phyloP scores from a whole-genome alignment of 37 sponge, comb jelly and placozoan species.

The Oscarella lobularis region DNA sequence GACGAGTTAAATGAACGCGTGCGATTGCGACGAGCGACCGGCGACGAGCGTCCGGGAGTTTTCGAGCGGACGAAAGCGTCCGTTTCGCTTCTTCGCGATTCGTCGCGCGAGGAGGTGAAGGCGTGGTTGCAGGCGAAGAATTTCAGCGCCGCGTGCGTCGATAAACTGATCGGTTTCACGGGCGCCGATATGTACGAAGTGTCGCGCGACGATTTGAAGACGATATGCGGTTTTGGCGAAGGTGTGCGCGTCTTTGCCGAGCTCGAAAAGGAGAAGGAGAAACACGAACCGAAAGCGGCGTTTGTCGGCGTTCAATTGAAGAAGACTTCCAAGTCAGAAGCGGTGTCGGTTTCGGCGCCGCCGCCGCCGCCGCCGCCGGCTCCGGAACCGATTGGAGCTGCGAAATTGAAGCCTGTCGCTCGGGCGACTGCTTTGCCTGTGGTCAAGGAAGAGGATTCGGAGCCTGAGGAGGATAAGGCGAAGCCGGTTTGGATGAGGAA shows the following conservation, averaged over 20 bases:
- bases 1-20: conserved; percentile 30
- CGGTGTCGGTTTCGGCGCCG: background rate
- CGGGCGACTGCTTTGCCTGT: background rate
- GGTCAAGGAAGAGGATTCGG: background rate
- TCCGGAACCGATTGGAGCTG: background rate
- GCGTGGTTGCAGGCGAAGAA: background rate
- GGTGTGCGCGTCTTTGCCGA: conserved; percentile 55
- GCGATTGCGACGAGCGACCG: conserved; percentile 17
- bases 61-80: background rate
- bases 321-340: too few species aligned
- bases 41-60: conserved; percentile 30
- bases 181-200: conserved; percentile 39
- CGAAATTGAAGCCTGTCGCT: background rate
- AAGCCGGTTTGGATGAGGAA: conserved; percentile 3
- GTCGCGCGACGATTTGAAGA: conserved; percentile 40
- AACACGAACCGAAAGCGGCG: conserved; percentile 7
- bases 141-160: conserved; percentile 12
- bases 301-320: too few species aligned
- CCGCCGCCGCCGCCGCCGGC: background rate
- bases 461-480: background rate
- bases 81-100: background rate
- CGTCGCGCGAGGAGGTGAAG: background rate
- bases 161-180: conserved; percentile 18
- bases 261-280: conserved; percentile 42
- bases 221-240: conserved; percentile 35